A percentile compares a stretch with the other conserved stretches of the same genome.
phyloP scores from a whole-genome alignment of 2,113 vertebrate species.

The Clarias gariepinus region DNA sequence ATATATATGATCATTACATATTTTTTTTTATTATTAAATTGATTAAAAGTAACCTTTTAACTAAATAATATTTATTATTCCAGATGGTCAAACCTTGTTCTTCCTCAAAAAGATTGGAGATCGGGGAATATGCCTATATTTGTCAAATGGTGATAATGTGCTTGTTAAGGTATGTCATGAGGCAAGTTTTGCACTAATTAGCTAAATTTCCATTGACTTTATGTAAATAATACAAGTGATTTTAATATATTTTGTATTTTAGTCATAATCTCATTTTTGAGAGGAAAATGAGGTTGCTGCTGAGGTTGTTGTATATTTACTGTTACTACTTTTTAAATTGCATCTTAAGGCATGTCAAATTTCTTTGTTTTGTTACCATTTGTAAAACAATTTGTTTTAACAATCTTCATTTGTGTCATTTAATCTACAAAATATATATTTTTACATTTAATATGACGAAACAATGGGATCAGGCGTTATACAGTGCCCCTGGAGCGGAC shows the following conservation, averaged over 20 bases:
- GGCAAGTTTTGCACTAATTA: background rate
- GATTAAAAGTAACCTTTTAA: background rate
- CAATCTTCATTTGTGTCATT: background rate
- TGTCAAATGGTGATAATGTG: slow-evolving; percentile 14
- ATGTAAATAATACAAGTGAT: background rate
- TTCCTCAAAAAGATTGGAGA: slow-evolving; percentile 30
- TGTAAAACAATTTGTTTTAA: background rate
- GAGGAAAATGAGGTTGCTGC: too few relatives aligned
- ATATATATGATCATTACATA: background rate
- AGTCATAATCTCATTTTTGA: too few relatives aligned
- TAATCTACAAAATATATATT: too few relatives aligned
- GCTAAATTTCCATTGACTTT: background rate
- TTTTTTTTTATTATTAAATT: background rate
- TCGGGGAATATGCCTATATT: slow-evolving; percentile 32
- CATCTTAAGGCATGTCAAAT: too few relatives aligned
- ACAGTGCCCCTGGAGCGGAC: too few relatives aligned
- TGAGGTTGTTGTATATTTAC: too few relatives aligned
- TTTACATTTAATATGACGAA: too few relatives aligned
- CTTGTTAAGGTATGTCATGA: slow-evolving; percentile 50
- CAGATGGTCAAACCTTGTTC: slow-evolving; percentile 50
- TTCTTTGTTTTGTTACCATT: too few relatives aligned
- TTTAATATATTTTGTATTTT: too few relatives aligned
- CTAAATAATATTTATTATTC: background rate
- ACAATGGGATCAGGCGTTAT: too few relatives aligned
- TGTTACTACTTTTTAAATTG: too few relatives aligned